Conservation (phyloP, 35 echinoderm and acorn worm genomes). For the Hemicentrotus pulcherrimus region DNA sequence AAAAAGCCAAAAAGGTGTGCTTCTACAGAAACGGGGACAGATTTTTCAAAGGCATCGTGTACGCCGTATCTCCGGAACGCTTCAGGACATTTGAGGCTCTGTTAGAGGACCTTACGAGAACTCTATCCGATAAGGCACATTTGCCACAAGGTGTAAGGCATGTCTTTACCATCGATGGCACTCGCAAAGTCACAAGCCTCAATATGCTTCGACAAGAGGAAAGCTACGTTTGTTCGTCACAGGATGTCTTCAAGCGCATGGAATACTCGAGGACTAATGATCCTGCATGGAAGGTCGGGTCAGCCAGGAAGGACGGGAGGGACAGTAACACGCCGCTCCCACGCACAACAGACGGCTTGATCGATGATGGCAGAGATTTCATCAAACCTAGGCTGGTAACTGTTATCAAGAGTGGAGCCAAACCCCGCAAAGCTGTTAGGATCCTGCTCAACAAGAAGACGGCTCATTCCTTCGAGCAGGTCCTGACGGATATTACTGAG, state of each 20-base stretch:
- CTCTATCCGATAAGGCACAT: constrained; percentile 90
- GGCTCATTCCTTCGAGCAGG: constrained; percentile 96
- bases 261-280: constrained; percentile 87
- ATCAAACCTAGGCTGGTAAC: constrained; percentile 95
- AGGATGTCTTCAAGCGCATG: constrained; percentile 87
- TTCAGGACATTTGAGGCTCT: constrained; percentile 95
- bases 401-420: constrained; percentile 92
- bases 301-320: constrained; percentile 50
- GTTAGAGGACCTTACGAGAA: constrained; percentile 88
- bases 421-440: constrained; percentile 91
- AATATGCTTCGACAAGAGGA: constrained; percentile 70
- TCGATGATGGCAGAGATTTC: constrained; percentile 80
- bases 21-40: constrained; percentile 98
- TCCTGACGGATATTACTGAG: constrained; percentile 93
- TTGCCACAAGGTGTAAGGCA: constrained; percentile 92
- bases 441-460: constrained; percentile 98
- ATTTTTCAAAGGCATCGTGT: constrained; percentile 93
- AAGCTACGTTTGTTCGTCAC: constrained; percentile 97
- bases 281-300: constrained; percentile 76
- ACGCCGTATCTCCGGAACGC: constrained; percentile 89
- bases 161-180: constrained; percentile 87
- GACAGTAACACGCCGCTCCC: constrained; percentile 70
- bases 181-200: constrained; percentile 69
- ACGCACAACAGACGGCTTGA: constrained; percentile 44
- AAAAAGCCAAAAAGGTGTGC: constrained; percentile 89